Percentiles rank a stretch among this genome's conserved stretches.
These are phyloP conservation scores for Ploceus nigricollis DNA, from an alignment of 2,113 vertebrate genomes.

Conservation along the genomic window DNA sequence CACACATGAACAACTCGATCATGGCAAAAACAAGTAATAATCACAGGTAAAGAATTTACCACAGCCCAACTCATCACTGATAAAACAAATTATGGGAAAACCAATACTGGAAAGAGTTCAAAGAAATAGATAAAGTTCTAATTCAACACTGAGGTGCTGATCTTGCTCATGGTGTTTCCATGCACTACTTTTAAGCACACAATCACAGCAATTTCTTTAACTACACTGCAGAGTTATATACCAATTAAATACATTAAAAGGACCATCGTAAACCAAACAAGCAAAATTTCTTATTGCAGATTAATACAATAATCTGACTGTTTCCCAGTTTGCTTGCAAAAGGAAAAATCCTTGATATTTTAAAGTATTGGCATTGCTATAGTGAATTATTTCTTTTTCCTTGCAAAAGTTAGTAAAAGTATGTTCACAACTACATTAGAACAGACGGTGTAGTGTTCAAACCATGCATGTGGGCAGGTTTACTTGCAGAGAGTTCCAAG, in stretches of 20 bases:
- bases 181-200: background rate
- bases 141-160: background rate
- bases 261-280: background rate
- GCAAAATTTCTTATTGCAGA: background rate
- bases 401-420: background rate
- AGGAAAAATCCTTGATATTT: background rate
- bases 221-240: background rate
- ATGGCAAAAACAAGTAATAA: background rate
- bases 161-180: background rate
- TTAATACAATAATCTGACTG: background rate
- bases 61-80: background rate
- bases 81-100: background rate
- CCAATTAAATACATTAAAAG: background rate
- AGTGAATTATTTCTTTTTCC: rapidly evolving
- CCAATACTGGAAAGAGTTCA: background rate
- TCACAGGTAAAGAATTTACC: background rate
- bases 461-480: background rate
- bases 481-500: background rate
- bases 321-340: background rate
- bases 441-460: background rate
- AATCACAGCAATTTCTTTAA: background rate
- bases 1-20: background rate
- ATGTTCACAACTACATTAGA: background rate
- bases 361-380: background rate
- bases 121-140: background rate